These are phyloP conservation scores for Ivindomyrus marchei DNA, from an alignment of 2,113 vertebrate species.

Conservation along the genomic window DNA sequence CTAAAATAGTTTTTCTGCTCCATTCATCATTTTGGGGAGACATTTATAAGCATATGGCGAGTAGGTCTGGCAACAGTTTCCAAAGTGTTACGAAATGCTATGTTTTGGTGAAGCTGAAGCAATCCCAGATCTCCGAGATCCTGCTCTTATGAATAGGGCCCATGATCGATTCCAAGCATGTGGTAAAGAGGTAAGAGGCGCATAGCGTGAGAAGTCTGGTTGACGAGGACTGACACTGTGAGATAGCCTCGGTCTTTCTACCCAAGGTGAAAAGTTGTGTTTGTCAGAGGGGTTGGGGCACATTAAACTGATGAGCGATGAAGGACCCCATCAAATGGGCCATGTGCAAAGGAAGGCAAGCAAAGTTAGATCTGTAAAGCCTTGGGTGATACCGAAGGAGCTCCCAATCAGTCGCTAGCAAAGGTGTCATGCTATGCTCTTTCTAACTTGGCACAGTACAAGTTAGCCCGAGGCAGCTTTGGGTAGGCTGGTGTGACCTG, in stretches of 20 bases:
- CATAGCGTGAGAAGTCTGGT: constrained; percentile 28
- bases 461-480: not conserved
- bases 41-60: not conserved
- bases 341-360: not conserved
- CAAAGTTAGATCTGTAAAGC: not conserved
- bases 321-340: not conserved
- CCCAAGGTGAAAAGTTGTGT: not conserved
- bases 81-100: not conserved
- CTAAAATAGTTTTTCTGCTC: not conserved
- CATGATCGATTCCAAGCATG: constrained; percentile 23
- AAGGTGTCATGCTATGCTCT: not conserved
- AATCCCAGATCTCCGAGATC: not conserved
- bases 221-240: constrained; percentile 32
- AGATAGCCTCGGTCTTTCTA: constrained; percentile 15
- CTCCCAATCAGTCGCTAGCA: not conserved
- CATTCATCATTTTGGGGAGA: not conserved
- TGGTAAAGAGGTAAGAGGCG: constrained; percentile 27
- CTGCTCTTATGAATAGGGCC: constrained; percentile 25
- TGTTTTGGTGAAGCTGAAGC: not conserved
- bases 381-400: not conserved
- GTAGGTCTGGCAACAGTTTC: not conserved
- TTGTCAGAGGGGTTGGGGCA: not conserved
- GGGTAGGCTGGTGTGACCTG: not conserved
- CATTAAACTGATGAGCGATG: not conserved
- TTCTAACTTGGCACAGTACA: not conserved